Evolutionary conservation across 92 coral and sea anemone species (phyloP), one percentile per base, ranked within the genome.

Genomic region (Palythoa grandis): DNA sequence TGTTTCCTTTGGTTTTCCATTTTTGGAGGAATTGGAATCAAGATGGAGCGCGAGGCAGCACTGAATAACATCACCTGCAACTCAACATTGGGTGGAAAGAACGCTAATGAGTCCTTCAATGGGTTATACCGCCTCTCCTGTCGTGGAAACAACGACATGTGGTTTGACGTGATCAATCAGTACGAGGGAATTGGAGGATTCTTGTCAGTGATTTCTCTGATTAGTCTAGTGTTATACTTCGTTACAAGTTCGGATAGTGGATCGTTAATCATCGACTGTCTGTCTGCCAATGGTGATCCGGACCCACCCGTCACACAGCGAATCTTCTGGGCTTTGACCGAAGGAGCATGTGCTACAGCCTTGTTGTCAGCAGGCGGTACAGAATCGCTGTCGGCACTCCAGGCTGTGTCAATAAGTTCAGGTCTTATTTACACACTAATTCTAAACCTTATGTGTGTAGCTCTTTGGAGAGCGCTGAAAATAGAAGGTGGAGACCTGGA

Each of bases 231-330:
- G 72, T 88, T 95, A 70, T 95, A 95, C 91, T 95, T 95, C 72
- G 98, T 95, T 39, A 95, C 98, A 82, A 95, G 98, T 61, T 93
- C 98, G 57, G 98, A 95, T 88, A 95, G 98, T 69, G 98, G 98
- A 11, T 95, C 98, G 15, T 88, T 95, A 54, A 94, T 95, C 86
- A 95, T 95, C 65, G 98, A 95, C 88, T 91, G 96, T 71, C 92
- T 95, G 24, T 87, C 98, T 35, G 95, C 98, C 87, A 95, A 95
- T 86, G 98, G 98, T 54, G 90, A 94, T 77, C 95, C 95, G 65
- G 94, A 94, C 68, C 98, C 98, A 20, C 98, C 98, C 74, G 72
- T 95, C 23, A 82, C 88, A 56, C 98, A 95, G 82, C 94, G 98
- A 20, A 78, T 95, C 85, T 95, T 95, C 87, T 95, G 98, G 98